Evolutionary conservation across 2,888 invertebrate species (phyloP).

Genomic region (Emmelina monodactyla): DNA sequence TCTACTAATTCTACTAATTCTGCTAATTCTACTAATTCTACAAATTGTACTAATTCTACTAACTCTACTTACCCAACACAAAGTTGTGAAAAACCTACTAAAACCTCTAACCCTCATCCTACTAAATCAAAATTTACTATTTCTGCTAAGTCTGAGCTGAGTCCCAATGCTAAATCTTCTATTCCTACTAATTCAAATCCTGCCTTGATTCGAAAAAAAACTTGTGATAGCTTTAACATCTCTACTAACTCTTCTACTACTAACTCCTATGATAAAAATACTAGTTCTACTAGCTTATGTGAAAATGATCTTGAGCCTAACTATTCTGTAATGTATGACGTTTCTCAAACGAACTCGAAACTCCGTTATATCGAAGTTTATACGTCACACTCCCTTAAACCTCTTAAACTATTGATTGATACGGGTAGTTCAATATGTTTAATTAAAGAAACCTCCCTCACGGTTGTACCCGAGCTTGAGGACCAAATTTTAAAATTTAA

Average conservation of each 20-base stretch:
- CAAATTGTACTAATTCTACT: too few relatives aligned
- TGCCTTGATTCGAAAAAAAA: not conserved
- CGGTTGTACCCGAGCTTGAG: not conserved
- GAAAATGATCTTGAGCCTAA: too few relatives aligned
- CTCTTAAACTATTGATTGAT: not conserved
- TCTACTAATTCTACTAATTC: too few relatives aligned
- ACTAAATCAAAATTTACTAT: not conserved
- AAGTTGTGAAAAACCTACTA: too few relatives aligned
- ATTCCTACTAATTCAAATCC: not conserved
- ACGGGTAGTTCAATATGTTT: constrained; percentile 1
- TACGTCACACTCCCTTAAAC: not conserved
- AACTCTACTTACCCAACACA: too few relatives aligned
- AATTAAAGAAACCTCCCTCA: not conserved
- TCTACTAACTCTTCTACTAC: not conserved
- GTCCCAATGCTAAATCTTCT: not conserved
- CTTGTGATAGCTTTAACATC: not conserved
- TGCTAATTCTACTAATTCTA: too few relatives aligned
- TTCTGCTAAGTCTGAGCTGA: not conserved
- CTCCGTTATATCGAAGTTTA: not conserved
- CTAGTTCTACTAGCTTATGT: too few relatives aligned
- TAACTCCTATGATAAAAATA: too few relatives aligned
- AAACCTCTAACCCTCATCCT: too few relatives aligned
- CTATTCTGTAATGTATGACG: too few relatives aligned
- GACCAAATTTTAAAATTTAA: too few relatives aligned
- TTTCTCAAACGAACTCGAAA: not conserved